Evolutionary conservation across 2,888 invertebrate species (phyloP).

Genomic region (Perdita meconis): DNA sequence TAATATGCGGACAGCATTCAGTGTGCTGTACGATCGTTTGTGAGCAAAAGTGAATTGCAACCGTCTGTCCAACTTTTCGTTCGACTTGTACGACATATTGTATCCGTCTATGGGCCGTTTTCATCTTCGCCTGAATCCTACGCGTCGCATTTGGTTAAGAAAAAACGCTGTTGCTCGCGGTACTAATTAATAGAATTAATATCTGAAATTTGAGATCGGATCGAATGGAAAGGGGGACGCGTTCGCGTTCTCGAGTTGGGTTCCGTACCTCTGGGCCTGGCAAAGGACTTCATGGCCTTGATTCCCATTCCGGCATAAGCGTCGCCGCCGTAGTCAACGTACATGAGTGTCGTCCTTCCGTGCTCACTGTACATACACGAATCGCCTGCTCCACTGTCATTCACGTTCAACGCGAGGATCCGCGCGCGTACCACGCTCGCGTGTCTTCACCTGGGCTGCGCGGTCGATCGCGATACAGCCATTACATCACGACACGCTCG

Average conservation of each 20-base stretch:
- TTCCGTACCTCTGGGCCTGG: conserved; percentile 91
- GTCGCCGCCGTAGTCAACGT: conserved; percentile 86
- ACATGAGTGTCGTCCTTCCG: conserved; percentile 84
- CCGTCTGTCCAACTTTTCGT: no score
- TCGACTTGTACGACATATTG: no score
- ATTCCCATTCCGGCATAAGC: conserved; percentile 91
- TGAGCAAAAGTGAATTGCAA: no score
- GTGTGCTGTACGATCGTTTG: no score
- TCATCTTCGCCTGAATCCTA: no score
- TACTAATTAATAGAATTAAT: no score
- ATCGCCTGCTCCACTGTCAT: conserved; percentile 59
- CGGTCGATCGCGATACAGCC: background rate
- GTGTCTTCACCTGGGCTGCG: background rate
- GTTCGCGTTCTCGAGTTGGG: no score
- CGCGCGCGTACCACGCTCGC: background rate
- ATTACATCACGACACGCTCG: conserved; percentile 17
- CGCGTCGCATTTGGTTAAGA: no score
- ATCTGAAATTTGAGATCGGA: no score
- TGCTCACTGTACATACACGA: conserved; percentile 68
- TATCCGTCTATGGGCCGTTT: no score
- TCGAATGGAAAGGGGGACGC: conserved; percentile 14
- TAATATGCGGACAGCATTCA: no score
- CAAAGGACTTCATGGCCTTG: conserved; percentile 94
- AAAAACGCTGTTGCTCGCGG: no score
- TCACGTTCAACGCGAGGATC: conserved; percentile 25